A percentile compares a stretch with the other conserved stretches of the same genome.
phyloP scores from a whole-genome alignment of 2,113 vertebrate species.

The Perca flavescens region DNA sequence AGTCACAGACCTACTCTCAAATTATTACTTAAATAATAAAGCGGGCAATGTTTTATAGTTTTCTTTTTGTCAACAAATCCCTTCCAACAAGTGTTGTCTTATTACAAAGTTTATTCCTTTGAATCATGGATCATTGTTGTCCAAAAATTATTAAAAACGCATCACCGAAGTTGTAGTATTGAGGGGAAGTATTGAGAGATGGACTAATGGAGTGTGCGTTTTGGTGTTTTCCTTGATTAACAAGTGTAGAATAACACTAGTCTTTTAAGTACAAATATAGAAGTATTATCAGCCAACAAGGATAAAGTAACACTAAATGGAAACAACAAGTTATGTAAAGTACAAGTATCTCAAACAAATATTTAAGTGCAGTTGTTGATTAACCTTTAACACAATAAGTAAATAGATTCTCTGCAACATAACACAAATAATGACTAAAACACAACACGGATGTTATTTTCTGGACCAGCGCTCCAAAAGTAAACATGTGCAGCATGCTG shows the following conservation, averaged over 20 bases:
- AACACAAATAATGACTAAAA: background rate
- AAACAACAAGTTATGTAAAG: background rate
- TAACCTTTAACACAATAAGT: background rate
- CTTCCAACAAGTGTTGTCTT: background rate
- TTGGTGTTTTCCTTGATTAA: background rate
- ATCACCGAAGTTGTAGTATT: background rate
- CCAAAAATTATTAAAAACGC: too few species aligned
- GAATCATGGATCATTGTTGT: background rate
- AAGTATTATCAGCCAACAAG: background rate
- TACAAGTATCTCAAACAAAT: background rate
- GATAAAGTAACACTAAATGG: background rate
- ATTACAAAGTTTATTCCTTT: background rate
- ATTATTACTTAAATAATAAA: background rate
- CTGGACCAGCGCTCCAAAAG: background rate
- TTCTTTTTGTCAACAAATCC: background rate
- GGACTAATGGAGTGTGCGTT: background rate
- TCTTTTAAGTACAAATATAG: background rate
- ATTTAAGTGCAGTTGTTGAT: background rate
- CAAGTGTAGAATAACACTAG: background rate
- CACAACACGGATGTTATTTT: conserved; percentile 23
- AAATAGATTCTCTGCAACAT: background rate
- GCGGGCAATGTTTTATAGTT: background rate
- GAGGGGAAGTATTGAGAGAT: background rate
- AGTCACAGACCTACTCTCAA: background rate
- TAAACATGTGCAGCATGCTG: background rate